A percentile compares a stretch with the other conserved stretches of the same genome.
Evolutionary conservation across 2,797 vertebrate genomes (phyloP).

Genomic region (Halcyon chelicuti): DNA sequence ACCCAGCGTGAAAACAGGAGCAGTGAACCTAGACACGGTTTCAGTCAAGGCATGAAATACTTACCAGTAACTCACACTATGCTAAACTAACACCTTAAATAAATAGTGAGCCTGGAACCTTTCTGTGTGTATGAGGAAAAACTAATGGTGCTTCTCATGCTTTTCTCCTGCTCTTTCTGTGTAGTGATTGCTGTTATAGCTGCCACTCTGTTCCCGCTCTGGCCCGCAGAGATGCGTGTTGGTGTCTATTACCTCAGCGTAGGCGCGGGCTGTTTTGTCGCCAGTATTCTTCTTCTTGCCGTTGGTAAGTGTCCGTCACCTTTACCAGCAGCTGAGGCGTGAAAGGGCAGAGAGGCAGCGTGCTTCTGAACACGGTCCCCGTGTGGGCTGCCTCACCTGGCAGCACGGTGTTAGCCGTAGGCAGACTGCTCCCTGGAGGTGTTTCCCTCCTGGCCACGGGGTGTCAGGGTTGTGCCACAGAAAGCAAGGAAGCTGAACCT

Average conservation of each 20-base stretch:
- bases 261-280: slow-evolving; percentile 96
- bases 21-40: not conserved
- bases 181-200: slow-evolving; percentile 95
- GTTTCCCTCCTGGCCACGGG: not conserved
- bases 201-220: slow-evolving; percentile 96
- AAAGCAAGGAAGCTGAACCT: not conserved
- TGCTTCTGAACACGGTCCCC: accelerated
- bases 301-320: slow-evolving; percentile 85
- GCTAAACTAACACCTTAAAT: not conserved
- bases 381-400: accelerated
- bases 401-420: accelerated
- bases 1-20: not conserved
- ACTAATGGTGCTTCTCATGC: not conserved
- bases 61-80: not conserved
- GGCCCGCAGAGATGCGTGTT: slow-evolving; percentile 99
- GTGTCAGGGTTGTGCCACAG: slow-evolving; percentile 7
- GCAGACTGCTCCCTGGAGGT: too few relatives aligned
- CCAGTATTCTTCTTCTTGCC: slow-evolving; percentile 96
- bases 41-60: not conserved
- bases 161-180: not conserved
- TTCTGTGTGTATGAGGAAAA: not conserved
- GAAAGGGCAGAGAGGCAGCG: accelerated
- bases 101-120: not conserved
- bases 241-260: slow-evolving; percentile 99
- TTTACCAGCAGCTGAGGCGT: not conserved